Evolutionary conservation across 2,797 vertebrate genomes (phyloP), one percentile per base, ranked within the genome.

Genomic region (Ctenochaetus hawaiiensis): DNA sequence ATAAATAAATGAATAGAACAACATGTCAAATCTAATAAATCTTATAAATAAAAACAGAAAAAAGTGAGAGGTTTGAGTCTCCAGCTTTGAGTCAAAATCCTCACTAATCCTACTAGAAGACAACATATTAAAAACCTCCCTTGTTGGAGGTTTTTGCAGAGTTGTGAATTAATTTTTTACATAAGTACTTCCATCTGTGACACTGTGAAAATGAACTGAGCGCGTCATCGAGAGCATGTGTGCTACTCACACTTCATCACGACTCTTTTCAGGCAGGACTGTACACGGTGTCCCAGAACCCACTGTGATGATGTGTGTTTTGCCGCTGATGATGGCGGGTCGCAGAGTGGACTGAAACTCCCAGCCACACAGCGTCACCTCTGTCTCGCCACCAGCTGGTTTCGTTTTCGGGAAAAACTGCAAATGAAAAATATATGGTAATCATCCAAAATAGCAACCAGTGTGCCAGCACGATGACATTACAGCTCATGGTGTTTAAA

Each of bases 331-430:
- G 60, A 90, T 81, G 0, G 45, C 7, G 0, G 77, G 70, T 7
- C 47, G 59, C 6, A 0, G 22, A 22, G 37, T 53, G 47, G 95
- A 95, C 73, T 83, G 91, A 89, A 98, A 97, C 51, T 96, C 96
- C 89, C 92, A 94, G 6, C 97, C 97, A 0, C 97, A 98, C 58
- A 99, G 83, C 0, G 94, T 97, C 83, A 98, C 64, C 49, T 92
- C 94, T 0, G 96, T 97, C 56, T 84, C 92, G 8, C 96, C 96
- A 18, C 54, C 85, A 56, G 92, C 84, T 0, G 97, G 96, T 1
- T 93, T 96, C 0, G 75, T 95, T 77, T 79, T 94, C 1, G 98
- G 98, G 52, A 95, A 92, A 94, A 99, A 97, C 98, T 99, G 91
- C 67, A 87, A 22, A 76, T 7, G 59, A 67, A 67, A 64, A 72